A percentile compares a stretch with the other conserved stretches of the same genome.
phyloP scores from a whole-genome alignment of 2,797 vertebrate species.

The Oreonectes daqikongensis region DNA sequence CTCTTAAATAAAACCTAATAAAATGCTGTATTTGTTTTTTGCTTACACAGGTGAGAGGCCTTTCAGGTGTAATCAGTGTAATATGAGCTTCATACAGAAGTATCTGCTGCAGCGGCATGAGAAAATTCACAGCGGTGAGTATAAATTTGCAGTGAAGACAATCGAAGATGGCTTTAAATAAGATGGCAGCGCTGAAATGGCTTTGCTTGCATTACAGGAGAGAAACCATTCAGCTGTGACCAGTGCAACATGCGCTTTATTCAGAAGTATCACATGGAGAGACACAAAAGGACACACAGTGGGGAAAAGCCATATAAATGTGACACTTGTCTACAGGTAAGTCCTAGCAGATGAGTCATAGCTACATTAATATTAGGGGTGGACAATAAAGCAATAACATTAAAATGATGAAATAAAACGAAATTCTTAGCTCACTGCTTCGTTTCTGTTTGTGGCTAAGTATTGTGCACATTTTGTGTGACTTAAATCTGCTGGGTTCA shows the following conservation, averaged over 20 bases:
- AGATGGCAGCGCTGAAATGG: neutral
- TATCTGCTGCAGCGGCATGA: slow-evolving; percentile 96
- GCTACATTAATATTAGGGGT: neutral
- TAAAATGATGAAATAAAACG: too few relatives aligned
- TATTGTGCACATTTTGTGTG: neutral
- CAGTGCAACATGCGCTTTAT: slow-evolving; percentile 99
- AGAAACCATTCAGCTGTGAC: slow-evolving; percentile 98
- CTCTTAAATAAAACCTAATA: slow-evolving; percentile 60
- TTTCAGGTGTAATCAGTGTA: slow-evolving; percentile 99
- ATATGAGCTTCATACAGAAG: slow-evolving; percentile 99
- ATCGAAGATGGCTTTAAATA: neutral
- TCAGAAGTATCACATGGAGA: slow-evolving; percentile 99
- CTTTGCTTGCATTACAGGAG: slow-evolving; percentile 72
- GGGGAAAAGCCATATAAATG: slow-evolving; percentile 99
- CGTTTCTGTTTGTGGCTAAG: neutral
- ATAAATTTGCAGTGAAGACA: neutral
- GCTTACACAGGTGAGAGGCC: slow-evolving; percentile 89
- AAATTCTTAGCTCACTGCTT: too few relatives aligned
- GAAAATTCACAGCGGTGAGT: slow-evolving; percentile 95
- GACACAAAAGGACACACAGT: slow-evolving; percentile 98
- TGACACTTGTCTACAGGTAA: slow-evolving; percentile 95
- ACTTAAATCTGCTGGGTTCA: neutral
- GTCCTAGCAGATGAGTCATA: neutral
- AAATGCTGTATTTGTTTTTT: slow-evolving; percentile 65
- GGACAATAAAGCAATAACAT: too few relatives aligned